phyloP scores from a whole-genome alignment of 2,888 invertebrate species.

The Vannuccia rotundouncinata region DNA sequence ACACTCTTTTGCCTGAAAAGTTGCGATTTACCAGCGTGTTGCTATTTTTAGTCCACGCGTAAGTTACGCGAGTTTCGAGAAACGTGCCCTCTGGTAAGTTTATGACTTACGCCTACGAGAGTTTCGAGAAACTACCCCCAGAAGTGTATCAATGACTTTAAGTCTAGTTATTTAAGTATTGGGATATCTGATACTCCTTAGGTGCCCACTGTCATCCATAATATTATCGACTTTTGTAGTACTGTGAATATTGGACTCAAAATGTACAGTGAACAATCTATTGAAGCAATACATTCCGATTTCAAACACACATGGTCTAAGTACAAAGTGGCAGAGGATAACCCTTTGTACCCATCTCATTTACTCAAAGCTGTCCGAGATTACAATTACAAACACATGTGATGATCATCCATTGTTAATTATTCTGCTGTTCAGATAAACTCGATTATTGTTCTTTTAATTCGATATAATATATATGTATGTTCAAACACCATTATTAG shows the following conservation, averaged over 20 bases:
- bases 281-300: not conserved
- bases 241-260: not conserved
- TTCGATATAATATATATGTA: not conserved
- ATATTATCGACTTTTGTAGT: not conserved
- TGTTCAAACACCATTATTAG: not conserved
- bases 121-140: too few relatives aligned
- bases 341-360: slow-evolving; percentile 6
- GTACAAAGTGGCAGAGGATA: not conserved
- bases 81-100: too few relatives aligned
- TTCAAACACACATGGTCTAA: not conserved
- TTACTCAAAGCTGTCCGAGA: not conserved
- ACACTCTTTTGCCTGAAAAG: too few relatives aligned
- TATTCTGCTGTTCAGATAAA: not conserved
- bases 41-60: too few relatives aligned
- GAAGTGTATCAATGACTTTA: not conserved
- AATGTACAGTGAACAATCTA: not conserved
- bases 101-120: too few relatives aligned
- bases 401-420: not conserved
- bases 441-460: not conserved
- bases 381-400: slow-evolving; percentile 7
- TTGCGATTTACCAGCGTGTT: too few relatives aligned
- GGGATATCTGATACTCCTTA: slow-evolving; percentile 1
- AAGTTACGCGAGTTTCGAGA: too few relatives aligned
- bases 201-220: not conserved
- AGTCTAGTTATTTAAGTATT: slow-evolving; percentile 2